Conservation (phyloP, 2,888 invertebrate species). For the Baccha elongata region DNA sequence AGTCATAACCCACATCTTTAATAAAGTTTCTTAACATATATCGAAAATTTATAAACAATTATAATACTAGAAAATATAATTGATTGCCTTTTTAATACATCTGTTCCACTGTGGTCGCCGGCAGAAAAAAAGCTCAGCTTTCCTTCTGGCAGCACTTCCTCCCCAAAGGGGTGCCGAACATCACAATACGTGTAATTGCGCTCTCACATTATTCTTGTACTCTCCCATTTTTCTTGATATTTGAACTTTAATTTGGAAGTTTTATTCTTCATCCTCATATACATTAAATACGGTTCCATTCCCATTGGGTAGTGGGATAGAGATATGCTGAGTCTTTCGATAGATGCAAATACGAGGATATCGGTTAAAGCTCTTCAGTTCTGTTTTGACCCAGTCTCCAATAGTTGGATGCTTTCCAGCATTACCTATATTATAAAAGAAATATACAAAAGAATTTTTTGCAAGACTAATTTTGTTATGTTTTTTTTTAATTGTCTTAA, state of each 20-base stretch:
- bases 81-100: not conserved
- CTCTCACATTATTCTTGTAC: constrained; percentile 29
- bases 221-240: constrained; percentile 41
- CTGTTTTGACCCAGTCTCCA: constrained; percentile 60
- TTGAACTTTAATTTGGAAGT: constrained; percentile 59
- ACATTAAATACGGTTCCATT: constrained; percentile 33
- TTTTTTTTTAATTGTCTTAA: constrained; percentile 34
- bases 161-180: constrained; percentile 10
- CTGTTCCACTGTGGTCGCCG: not conserved
- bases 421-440: constrained; percentile 6
- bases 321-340: constrained; percentile 39
- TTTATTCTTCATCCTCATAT: constrained; percentile 36
- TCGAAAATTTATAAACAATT: too few species aligned
- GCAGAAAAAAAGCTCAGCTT: constrained; percentile 41
- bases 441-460: not conserved
- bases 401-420: constrained; percentile 32
- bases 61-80: too few species aligned
- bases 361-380: constrained; percentile 67
- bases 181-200: constrained; percentile 13
- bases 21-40: too few species aligned
- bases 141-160: constrained; percentile 28
- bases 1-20: not conserved
- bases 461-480: not conserved
- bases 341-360: constrained; percentile 49
- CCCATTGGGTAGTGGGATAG: constrained; percentile 36